Percentiles rank a stretch among this genome's conserved stretches.
Conservation (phyloP, 2,113 vertebrate species). For the Conger conger region DNA sequence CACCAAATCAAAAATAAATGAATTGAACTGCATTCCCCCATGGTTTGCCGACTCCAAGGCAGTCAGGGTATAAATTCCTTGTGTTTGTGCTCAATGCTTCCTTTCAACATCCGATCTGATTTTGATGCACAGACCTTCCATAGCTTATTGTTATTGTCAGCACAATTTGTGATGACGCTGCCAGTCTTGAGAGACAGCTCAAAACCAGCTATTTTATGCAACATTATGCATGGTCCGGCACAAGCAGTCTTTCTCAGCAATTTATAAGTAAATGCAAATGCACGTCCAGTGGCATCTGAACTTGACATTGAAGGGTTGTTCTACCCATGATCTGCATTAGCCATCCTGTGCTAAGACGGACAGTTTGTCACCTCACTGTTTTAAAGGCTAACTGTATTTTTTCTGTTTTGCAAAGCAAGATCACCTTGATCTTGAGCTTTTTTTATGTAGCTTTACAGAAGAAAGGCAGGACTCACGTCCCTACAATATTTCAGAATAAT, state of each 20-base stretch:
- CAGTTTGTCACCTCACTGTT: no score
- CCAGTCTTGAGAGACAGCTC: background rate
- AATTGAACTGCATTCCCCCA: background rate
- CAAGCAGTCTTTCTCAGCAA: background rate
- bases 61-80: background rate
- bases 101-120: background rate
- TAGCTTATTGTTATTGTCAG: background rate
- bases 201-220: no score
- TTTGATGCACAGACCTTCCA: background rate
- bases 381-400: no score
- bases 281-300: no score
- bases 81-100: background rate
- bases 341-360: no score
- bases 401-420: no score
- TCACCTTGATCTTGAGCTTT: no score
- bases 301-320: background rate
- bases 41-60: background rate
- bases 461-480: no score
- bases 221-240: background rate
- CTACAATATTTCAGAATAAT: no score
- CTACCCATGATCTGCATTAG: background rate
- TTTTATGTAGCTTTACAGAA: no score
- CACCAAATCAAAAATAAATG: background rate
- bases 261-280: background rate
- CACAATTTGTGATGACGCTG: background rate